Percentiles rank a stretch among this genome's conserved stretches.
phyloP scores from a whole-genome alignment of 2,113 vertebrate species.

The Zootoca vivipara region DNA sequence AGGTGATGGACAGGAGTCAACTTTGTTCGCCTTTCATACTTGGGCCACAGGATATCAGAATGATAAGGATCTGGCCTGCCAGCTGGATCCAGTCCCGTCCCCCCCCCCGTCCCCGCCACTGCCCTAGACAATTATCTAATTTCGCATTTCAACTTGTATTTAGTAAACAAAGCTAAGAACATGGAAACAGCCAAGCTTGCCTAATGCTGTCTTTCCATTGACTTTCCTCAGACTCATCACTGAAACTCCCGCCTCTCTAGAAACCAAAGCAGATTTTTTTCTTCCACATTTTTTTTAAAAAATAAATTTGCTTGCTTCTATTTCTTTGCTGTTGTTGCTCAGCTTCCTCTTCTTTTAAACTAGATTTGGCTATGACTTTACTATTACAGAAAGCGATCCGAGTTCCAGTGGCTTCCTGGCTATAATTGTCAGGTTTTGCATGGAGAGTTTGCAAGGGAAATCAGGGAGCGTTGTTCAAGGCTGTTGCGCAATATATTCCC shows the following conservation, averaged over 20 bases:
- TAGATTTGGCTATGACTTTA: background rate
- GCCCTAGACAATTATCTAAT: no score
- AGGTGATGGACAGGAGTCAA: no score
- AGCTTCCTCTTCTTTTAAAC: background rate
- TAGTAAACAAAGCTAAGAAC: no score
- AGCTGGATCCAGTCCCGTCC: no score
- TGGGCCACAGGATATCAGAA: no score
- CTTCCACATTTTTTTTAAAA: background rate
- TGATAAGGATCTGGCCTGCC: no score
- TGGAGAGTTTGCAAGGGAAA: background rate
- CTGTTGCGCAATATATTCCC: background rate
- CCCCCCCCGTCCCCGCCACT: no score
- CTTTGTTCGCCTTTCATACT: no score
- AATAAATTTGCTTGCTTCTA: background rate
- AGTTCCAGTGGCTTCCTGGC: background rate
- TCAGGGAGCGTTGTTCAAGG: background rate
- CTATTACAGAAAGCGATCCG: background rate
- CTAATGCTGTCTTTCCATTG: no score
- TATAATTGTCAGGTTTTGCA: background rate
- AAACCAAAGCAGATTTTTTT: background rate
- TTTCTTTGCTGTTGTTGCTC: background rate
- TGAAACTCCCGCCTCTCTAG: background rate
- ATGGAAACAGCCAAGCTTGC: no score
- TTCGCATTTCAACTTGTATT: no score
- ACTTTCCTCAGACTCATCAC: no score